Evolutionary conservation across 2,888 invertebrate species (phyloP), one percentile per base, ranked within the genome.

Genomic region (Apamea epomidion): DNA sequence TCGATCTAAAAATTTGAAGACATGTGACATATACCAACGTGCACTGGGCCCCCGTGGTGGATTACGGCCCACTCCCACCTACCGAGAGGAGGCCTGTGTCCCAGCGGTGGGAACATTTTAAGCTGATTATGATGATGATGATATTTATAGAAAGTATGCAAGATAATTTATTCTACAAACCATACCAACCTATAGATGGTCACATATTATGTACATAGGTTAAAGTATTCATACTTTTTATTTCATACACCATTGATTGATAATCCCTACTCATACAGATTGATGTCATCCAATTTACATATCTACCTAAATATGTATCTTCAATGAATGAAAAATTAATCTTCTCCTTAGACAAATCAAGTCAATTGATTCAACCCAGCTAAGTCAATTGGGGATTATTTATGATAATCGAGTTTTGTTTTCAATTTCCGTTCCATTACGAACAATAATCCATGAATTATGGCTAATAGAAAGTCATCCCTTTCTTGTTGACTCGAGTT

Each of bases 401-500:
- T 93, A 94, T 92, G 92, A 91, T 93, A 93, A 94, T 94, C 90
- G 93, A 94, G 92, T 93, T 94, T 92, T 92, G 94, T 93, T 89
- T 94, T 92, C 94, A 94, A 95, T 95, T 94, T 95, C 94, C 95
- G 92, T 92, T 93, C 92, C 91, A 91, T 92, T 92, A 92, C 90
- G 89, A 91, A 91, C 87, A 89, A 85, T 89, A 90, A 90, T 93
- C 90, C 91, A 89, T 93, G 92, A 94, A 91, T 93, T 93, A 94
- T 92, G 83, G 90, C 89, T 91, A 90, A 91, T 90, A 88, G 92
- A 89, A 91, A 91, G 87, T 91, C 91, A 92, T 90, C 89, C 90
- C 81, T 87, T 86, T 88, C 85, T 87, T 81, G 85, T 88, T 88
- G 88, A 82, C 69, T 88, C 74, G 69, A 87, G 81, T 85, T 87